Evolutionary conservation across 1,140 invertebrate genomes (phyloP), one percentile per base, ranked within the genome.

Genomic region (Calosoma granatense): DNA sequence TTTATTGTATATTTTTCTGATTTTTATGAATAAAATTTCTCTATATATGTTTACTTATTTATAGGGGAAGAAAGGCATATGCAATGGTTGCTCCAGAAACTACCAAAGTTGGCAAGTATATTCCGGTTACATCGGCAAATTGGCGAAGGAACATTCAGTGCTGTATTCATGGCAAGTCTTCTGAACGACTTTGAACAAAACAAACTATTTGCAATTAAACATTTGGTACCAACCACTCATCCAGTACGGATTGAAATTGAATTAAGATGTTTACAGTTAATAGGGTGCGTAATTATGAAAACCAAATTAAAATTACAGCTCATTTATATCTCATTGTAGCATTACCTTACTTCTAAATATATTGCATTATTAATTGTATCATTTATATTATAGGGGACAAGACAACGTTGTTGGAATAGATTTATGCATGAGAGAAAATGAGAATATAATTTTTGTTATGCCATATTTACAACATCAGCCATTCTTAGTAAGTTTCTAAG

Each of bases 391-490:
- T 70, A 91, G 89, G 11, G 92, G 92, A 2, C 77, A 74, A 58
- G 79, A 90, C 67, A 86, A 96, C 79, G 83, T 94, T 23, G 88
- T 90, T 65, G 85, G 85, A 51, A 77, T 94, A 54, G 80, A 88
- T 63, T 76, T 88, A 53, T 92, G 88, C 69, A 71, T 93, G 36
- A 77, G 91, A 58, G 79, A 86, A 61, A 76, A 80, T 58, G 88
- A 92, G 60, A 86, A 89, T 61, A 82, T 93, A 58, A 87, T 90
- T 30, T 90, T 95, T 73, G 81, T 94, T 30, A 94, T 96, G 92
- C 90, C 90, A 19, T 92, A 87, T 72, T 84, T 94, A 77, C 81
- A 80, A 57, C 92, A 95, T 70, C 80, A 83, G 57, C 83, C 79
- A 67, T 90, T 92, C 73, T 78, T 78, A 64, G 88, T 90, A 75